These are phyloP conservation scores for Corythornis vintsioides DNA, from an alignment of 2,113 vertebrate species.

Conservation along the genomic window DNA sequence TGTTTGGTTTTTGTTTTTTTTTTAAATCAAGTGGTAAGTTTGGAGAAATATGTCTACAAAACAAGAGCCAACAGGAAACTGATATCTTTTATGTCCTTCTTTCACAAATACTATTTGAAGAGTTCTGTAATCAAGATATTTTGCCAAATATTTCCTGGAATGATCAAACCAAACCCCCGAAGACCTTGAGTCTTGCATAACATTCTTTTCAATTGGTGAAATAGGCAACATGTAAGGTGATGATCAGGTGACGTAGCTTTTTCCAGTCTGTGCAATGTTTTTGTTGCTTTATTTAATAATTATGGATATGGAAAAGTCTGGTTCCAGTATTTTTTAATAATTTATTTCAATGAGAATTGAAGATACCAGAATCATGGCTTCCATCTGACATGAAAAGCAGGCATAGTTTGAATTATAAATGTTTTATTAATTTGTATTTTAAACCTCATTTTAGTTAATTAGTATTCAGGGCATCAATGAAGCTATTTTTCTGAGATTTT, in stretches of 20 bases:
- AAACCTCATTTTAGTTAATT: neutral
- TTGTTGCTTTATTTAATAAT: neutral
- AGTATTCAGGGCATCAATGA: neutral
- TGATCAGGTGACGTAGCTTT: neutral
- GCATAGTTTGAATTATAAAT: neutral
- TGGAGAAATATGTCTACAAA: neutral
- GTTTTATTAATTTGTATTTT: neutral
- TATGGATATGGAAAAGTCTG: neutral
- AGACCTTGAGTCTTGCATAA: constrained; percentile 12
- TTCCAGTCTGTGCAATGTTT: neutral
- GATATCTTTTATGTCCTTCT: neutral
- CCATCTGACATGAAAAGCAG: neutral
- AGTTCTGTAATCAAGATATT: constrained; percentile 1
- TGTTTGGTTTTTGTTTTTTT: neutral
- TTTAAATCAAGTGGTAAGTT: neutral
- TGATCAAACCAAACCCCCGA: neutral
- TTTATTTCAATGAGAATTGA: neutral
- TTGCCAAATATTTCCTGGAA: constrained; percentile 42
- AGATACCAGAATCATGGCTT: neutral
- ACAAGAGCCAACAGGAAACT: neutral
- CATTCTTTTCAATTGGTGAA: rapidly evolving
- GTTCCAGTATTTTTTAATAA: neutral
- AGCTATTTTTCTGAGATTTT: neutral
- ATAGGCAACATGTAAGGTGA: neutral
- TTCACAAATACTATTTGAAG: neutral